Conservation (phyloP, 2,797 vertebrate genomes). For the Thripadectes ignobilis region DNA sequence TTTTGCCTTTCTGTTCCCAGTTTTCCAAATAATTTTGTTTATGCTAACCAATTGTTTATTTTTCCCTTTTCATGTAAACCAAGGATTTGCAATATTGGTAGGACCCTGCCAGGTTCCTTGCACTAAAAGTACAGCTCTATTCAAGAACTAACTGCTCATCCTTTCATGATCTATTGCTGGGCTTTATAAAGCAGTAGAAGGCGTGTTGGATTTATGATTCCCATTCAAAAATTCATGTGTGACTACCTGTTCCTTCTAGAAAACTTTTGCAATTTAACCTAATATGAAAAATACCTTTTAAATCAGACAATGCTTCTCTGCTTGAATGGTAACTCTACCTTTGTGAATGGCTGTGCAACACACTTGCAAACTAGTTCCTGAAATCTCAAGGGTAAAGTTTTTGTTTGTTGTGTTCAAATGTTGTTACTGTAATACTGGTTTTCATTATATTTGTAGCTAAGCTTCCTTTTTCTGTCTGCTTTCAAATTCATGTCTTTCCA, state of each 20-base stretch:
- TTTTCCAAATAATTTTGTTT: not conserved
- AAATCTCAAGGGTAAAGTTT: not conserved
- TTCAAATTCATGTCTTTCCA: not conserved
- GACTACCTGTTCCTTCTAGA: not conserved
- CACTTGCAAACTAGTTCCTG: not conserved
- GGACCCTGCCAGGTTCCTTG: not conserved
- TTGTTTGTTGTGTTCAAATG: not conserved
- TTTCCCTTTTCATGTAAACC: not conserved
- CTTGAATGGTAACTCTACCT: not conserved
- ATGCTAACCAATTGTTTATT: not conserved
- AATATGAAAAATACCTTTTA: not conserved
- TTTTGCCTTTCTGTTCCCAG: not conserved
- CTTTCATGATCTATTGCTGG: not conserved
- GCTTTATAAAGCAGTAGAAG: not conserved
- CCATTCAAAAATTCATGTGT: not conserved
- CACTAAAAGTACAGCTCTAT: not conserved
- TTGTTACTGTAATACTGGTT: not conserved
- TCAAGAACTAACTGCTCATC: not conserved
- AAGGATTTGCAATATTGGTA: not conserved
- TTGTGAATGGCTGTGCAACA: not conserved
- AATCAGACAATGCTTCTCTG: not conserved
- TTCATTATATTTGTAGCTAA: not conserved
- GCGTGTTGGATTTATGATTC: not conserved
- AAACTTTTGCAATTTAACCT: not conserved
- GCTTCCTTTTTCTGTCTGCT: not conserved